phyloP scores from a whole-genome alignment of 2,113 vertebrate species.

The Stomatorhinus ivindoensis region DNA sequence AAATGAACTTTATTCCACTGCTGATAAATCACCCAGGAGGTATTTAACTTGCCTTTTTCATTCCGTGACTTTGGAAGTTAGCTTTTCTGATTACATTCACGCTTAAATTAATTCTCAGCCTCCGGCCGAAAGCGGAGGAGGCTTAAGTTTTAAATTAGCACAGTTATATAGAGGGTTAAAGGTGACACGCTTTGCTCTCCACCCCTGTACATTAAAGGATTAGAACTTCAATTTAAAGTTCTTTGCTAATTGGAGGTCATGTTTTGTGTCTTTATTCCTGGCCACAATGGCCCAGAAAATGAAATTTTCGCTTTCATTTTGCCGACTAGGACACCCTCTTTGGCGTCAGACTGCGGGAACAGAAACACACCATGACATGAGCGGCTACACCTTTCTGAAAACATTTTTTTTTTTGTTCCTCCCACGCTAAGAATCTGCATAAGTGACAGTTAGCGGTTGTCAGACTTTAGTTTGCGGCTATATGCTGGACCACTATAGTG shows the following conservation, averaged over 20 bases:
- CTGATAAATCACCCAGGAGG: constrained; percentile 12
- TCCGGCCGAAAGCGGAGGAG: neutral
- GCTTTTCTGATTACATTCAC: constrained; percentile 6
- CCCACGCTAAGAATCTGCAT: too few relatives aligned
- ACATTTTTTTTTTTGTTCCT: neutral
- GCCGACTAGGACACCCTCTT: neutral
- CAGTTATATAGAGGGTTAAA: constrained; percentile 3
- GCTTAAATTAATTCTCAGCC: constrained; percentile 10
- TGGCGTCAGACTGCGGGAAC: neutral
- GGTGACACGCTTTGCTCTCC: neutral
- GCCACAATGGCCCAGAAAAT: neutral
- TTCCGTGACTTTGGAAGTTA: neutral
- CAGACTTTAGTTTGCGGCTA: neutral
- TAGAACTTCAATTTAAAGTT: constrained; percentile 10
- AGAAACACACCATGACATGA: neutral
- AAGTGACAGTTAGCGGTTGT: neutral
- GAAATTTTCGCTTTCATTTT: constrained; percentile 6
- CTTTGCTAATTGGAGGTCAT: neutral
- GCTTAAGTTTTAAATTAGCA: constrained; percentile 8
- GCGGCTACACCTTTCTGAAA: neutral
- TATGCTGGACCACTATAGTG: neutral
- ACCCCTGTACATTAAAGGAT: constrained; percentile 3
- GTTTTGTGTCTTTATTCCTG: constrained; percentile 1
- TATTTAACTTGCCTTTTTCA: constrained; percentile 9
- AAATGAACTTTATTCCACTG: constrained; percentile 7